These are phyloP conservation scores for Hyppa rectilinea DNA, from an alignment of 2,888 invertebrate genomes.

Conservation along the genomic window DNA sequence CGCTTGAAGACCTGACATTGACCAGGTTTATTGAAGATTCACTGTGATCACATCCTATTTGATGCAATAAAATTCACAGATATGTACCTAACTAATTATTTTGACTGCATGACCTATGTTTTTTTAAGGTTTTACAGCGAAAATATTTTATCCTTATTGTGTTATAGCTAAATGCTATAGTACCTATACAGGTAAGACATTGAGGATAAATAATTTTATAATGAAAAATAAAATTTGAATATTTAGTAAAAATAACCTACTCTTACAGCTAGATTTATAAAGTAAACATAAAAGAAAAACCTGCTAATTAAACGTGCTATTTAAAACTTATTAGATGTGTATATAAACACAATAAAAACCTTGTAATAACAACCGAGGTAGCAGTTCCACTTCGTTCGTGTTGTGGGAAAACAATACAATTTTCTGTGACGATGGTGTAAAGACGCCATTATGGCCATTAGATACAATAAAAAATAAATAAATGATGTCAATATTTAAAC, in stretches of 20 bases:
- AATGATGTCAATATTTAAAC: not conserved
- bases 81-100: too few species aligned
- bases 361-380: not conserved
- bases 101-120: not conserved
- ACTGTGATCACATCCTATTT: constrained; percentile 3
- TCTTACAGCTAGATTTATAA: not conserved
- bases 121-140: not conserved
- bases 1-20: not conserved
- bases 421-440: not conserved
- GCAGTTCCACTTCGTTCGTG: not conserved
- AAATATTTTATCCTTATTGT: not conserved
- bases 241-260: too few species aligned
- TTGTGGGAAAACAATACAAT: constrained; percentile 1
- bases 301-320: constrained; percentile 6
- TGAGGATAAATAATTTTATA: not conserved
- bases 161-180: too few species aligned
- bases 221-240: too few species aligned
- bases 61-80: constrained; percentile 1
- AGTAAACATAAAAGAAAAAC: constrained; percentile 8
- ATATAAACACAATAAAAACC: not conserved
- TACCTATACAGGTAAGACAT: not conserved
- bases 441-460: not conserved
- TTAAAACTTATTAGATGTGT: constrained; percentile 4
- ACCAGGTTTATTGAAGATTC: not conserved
- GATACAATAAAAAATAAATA: not conserved